Percentiles rank a stretch among this genome's conserved stretches.
These are phyloP conservation scores for Heliconius hermathena DNA, from an alignment of 1,140 invertebrate species.

Conservation along the genomic window DNA sequence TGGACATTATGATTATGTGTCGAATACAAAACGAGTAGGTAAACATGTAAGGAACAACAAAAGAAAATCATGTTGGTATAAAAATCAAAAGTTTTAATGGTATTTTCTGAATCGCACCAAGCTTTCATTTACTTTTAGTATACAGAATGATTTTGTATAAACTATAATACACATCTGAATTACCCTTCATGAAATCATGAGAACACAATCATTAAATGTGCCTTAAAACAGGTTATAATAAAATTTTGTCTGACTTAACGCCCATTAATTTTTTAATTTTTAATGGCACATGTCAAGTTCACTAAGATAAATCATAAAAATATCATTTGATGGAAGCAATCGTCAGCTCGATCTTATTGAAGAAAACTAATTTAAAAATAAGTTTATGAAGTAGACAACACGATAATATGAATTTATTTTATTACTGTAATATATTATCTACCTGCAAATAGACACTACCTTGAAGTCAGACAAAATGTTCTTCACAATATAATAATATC, in stretches of 20 bases:
- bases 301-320: conserved; percentile 47
- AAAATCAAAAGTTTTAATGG: conserved; percentile 83
- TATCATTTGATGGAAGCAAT: conserved; percentile 45
- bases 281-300: conserved; percentile 67
- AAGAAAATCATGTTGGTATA: conserved; percentile 77
- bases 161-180: conserved; percentile 76
- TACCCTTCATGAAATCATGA: conserved; percentile 64
- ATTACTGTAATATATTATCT: conserved; percentile 68
- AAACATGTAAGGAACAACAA: conserved; percentile 31
- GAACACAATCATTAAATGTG: conserved; percentile 69
- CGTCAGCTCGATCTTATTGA: conserved; percentile 41
- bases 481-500: conserved; percentile 79
- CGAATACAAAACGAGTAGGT: conserved; percentile 8
- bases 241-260: conserved; percentile 79
- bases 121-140: conserved; percentile 82
- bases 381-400: conserved; percentile 49
- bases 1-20: neutral
- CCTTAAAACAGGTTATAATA: conserved; percentile 65
- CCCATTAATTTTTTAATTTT: conserved; percentile 49
- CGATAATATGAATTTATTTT: conserved; percentile 50
- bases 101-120: conserved; percentile 82
- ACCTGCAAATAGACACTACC: conserved; percentile 73
- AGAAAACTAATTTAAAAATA: conserved; percentile 43
- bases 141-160: conserved; percentile 80
- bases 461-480: conserved; percentile 80